These are phyloP conservation scores for Leucophora obtusa DNA, from an alignment of 2,888 invertebrate species.

Conservation along the genomic window DNA sequence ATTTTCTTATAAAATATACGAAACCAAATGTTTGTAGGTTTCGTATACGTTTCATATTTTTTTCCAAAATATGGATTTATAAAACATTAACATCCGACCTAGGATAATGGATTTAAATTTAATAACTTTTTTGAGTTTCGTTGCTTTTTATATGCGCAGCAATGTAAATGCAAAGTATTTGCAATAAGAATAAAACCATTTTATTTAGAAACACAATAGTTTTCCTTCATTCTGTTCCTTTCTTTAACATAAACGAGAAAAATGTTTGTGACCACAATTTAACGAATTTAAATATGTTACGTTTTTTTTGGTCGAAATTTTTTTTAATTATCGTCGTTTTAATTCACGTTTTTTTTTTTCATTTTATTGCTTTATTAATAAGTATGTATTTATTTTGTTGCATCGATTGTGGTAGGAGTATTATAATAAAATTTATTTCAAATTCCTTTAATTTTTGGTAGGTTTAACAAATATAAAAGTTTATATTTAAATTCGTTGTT, in stretches of 20 bases:
- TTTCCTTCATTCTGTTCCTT: neutral
- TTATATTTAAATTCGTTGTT: conserved; percentile 61
- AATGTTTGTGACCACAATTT: conserved; percentile 41
- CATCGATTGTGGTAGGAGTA: neutral
- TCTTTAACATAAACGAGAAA: neutral
- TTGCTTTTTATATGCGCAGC: too few relatives aligned
- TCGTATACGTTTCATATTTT: too few relatives aligned
- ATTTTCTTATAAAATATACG: too few relatives aligned
- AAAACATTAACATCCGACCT: too few relatives aligned
- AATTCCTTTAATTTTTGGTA: conserved; percentile 15
- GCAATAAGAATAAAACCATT: too few relatives aligned
- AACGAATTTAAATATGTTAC: conserved; percentile 61
- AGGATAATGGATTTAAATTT: too few relatives aligned
- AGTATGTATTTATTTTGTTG: neutral
- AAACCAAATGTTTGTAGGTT: too few relatives aligned
- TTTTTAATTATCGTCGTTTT: conserved; percentile 42
- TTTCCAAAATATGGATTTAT: too few relatives aligned
- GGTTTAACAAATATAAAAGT: conserved; percentile 23
- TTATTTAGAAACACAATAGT: neutral
- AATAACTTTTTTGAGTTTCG: too few relatives aligned
- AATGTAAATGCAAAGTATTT: too few relatives aligned
- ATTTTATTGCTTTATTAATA: neutral
- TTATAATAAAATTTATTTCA: conserved; percentile 15
- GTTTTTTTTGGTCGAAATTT: conserved; percentile 15
- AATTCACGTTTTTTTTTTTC: neutral